A percentile compares a stretch with the other conserved stretches of the same genome.
Conservation (phyloP, 2,888 invertebrate genomes). For the Galerucella pusilla region DNA sequence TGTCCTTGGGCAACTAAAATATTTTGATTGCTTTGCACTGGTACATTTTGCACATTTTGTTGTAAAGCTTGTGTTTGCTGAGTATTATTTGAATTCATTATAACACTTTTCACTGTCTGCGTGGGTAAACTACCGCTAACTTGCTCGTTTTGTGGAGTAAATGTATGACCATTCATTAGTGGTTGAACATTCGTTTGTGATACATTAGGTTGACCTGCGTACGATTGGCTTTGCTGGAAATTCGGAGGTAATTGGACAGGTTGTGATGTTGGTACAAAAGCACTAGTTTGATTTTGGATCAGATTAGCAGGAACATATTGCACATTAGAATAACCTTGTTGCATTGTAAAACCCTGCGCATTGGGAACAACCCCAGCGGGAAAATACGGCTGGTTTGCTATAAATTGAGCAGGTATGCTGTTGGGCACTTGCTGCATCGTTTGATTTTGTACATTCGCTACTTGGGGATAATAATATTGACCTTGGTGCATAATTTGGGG, state of each 20-base stretch:
- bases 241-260: constrained; percentile 56
- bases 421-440: constrained; percentile 58
- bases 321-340: constrained; percentile 58
- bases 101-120: constrained; percentile 59
- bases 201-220: constrained; percentile 58
- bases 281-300: constrained; percentile 61
- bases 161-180: constrained; percentile 62
- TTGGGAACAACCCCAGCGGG: constrained; percentile 57
- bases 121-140: constrained; percentile 57
- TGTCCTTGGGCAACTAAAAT: constrained; percentile 38
- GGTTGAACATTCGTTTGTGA: constrained; percentile 55
- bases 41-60: constrained; percentile 44
- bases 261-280: constrained; percentile 63
- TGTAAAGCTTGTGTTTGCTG: constrained; percentile 44
- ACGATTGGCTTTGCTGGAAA: constrained; percentile 63
- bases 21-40: constrained; percentile 42
- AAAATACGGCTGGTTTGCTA: constrained; percentile 58
- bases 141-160: constrained; percentile 52
- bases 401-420: constrained; percentile 60
- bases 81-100: constrained; percentile 51
- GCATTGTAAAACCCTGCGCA: constrained; percentile 53
- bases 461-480: constrained; percentile 44
- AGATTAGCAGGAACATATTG: constrained; percentile 62
- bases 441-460: constrained; percentile 59
- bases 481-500: constrained; percentile 54